Base-by-base conservation (phyloP, 1,140 invertebrate genomes). In the Rhynchophorus ferrugineus region DNA sequence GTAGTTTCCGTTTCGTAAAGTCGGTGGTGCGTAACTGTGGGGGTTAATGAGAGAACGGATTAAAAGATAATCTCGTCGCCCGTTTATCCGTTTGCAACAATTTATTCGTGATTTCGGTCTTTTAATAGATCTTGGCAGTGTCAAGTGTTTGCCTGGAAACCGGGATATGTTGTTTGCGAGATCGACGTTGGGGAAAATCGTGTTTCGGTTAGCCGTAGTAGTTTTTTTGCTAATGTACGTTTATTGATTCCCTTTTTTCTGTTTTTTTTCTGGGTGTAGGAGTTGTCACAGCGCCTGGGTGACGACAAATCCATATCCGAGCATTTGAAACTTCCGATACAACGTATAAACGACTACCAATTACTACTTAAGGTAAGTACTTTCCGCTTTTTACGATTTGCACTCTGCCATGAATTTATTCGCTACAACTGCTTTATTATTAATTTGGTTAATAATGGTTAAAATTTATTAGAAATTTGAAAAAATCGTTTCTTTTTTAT, bases 341-440 rank as follows among this genome's bases (percentile, higher is more conserved):
- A 95, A 76, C 80, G 93, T 61, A 92, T 98, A 65, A 94, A 93
- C 81, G 92, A 96, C 77, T 98, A 97, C 71, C 90, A 96, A 73
- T 82, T 95, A 60, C 79, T 96, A 34, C 76, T 98, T 36, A 94
- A 95, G 87, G 92, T 93, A 78, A 79, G 60, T 49, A 3, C 9
- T 29, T 8, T 18, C 7, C 7, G 14, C 6, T 6, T 6, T 6
- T 7, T 7, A 43, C 7, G 16, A 43, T 3, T 18, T 43, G 16
- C 16, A 5, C 16, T 14, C 19, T 13, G 17, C 7, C 16, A 17
- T 2, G n/a, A 3, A 43, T 34, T 24, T 35, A 36, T n/a, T n/a
- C n/a, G n/a, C n/a, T n/a, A n/a, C n/a, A n/a, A n/a, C n/a, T n/a
- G n/a, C n/a, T n/a, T n/a, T n/a, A n/a, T n/a, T n/a, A n/a, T n/a